phyloP scores from a whole-genome alignment of 2,797 vertebrate genomes.

The Adrianichthys oophorus region DNA sequence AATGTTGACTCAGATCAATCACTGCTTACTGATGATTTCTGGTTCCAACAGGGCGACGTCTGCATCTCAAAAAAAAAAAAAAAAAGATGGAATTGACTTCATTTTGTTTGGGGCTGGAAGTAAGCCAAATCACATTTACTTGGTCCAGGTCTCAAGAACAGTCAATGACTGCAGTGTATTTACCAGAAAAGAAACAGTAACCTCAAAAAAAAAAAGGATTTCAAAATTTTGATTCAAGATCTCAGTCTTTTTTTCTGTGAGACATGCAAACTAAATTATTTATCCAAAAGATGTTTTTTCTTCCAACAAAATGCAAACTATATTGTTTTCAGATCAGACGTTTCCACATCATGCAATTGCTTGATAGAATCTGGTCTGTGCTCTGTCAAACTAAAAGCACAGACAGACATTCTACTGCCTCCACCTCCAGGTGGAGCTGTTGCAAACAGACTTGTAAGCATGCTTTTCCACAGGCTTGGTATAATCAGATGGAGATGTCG shows the following conservation, averaged over 20 bases:
- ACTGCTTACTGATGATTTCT: too few species aligned
- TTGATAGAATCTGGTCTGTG: not conserved
- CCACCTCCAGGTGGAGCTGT: conserved; percentile 81
- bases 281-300: too few species aligned
- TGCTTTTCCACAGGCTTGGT: conserved; percentile 62
- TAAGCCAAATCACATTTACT: conserved; percentile 27
- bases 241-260: not conserved
- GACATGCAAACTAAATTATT: too few species aligned
- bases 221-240: not conserved
- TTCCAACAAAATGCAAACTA: too few species aligned
- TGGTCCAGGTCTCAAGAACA: conserved; percentile 12
- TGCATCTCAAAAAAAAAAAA: too few species aligned
- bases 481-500: conserved; percentile 73
- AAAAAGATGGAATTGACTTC: too few species aligned
- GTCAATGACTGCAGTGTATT: conserved; percentile 16
- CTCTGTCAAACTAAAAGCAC: not conserved
- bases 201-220: not conserved
- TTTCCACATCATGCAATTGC: not conserved
- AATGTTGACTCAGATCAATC: too few species aligned
- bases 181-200: conserved; percentile 6
- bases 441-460: conserved; percentile 80
- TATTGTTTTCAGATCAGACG: not conserved
- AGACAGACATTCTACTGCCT: conserved; percentile 41
- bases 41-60: too few species aligned
- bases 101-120: too few species aligned